Evolutionary conservation across 1,140 invertebrate species (phyloP).

Genomic region (Leptinotarsa undecemlineata): DNA sequence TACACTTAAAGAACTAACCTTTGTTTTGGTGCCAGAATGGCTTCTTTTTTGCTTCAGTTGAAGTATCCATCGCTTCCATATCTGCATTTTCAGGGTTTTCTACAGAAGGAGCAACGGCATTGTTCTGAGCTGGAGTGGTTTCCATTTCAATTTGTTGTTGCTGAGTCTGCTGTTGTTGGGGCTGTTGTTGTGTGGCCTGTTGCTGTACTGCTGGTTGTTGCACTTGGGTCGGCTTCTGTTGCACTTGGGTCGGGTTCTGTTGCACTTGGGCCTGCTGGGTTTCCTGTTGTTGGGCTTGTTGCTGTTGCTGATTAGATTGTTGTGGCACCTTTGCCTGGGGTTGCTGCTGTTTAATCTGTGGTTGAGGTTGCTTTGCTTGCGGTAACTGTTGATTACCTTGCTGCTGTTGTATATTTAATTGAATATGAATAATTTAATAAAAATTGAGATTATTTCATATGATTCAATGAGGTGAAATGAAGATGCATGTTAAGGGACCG

Average conservation of each 20-base stretch:
- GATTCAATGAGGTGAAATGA: too few species aligned
- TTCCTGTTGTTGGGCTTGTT: too few species aligned
- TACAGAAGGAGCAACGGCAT: neutral
- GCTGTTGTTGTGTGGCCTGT: slow-evolving; percentile 11
- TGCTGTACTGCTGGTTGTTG: slow-evolving; percentile 20
- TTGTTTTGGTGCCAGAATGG: slow-evolving; percentile 29
- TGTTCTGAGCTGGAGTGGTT: neutral
- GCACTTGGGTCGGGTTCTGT: slow-evolving; percentile 13
- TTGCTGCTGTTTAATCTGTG: slow-evolving; percentile 17
- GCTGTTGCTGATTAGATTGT: neutral
- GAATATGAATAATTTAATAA: too few species aligned
- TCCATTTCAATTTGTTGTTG: slow-evolving; percentile 19
- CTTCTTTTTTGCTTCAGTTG: slow-evolving; percentile 24
- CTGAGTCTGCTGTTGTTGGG: slow-evolving; percentile 15
- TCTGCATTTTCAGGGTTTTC: slow-evolving; percentile 11
- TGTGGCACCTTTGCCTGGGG: slow-evolving; percentile 8
- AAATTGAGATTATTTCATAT: too few species aligned
- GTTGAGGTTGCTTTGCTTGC: slow-evolving; percentile 26
- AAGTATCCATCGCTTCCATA: slow-evolving; percentile 21
- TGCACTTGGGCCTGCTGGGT: too few species aligned
- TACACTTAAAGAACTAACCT: slow-evolving; percentile 16
- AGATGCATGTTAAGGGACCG: too few species aligned
- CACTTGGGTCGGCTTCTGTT: slow-evolving; percentile 16
- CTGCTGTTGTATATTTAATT: neutral
- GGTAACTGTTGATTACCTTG: slow-evolving; percentile 19